These are phyloP conservation scores for Pomatorhinus ruficollis DNA, from an alignment of 2,113 vertebrate genomes.

Conservation along the genomic window DNA sequence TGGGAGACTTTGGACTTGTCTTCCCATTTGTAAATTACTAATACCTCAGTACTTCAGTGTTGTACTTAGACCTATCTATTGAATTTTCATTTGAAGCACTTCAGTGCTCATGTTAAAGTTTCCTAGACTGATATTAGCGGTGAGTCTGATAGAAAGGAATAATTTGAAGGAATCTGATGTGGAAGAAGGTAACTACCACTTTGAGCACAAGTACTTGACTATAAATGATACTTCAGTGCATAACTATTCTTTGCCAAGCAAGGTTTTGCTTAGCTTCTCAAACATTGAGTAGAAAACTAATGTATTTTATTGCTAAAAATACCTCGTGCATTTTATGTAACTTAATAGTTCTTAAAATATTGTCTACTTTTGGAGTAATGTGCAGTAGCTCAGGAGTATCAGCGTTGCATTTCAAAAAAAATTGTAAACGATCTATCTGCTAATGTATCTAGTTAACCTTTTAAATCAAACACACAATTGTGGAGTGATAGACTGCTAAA, in stretches of 20 bases:
- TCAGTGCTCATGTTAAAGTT: neutral
- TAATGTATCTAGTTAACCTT: neutral
- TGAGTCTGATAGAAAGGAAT: neutral
- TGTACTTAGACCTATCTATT: neutral
- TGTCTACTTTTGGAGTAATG: neutral
- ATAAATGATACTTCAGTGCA: neutral
- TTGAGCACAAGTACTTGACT: neutral
- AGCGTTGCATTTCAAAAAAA: neutral
- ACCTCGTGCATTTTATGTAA: neutral
- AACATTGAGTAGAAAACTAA: neutral
- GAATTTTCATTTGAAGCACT: neutral
- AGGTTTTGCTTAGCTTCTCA: neutral
- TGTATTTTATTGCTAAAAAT: neutral
- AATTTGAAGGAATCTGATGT: neutral
- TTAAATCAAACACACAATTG: neutral
- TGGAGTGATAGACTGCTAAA: neutral
- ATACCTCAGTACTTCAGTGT: neutral
- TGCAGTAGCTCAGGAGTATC: neutral
- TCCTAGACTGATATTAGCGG: neutral
- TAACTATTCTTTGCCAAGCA: neutral
- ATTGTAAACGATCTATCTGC: neutral
- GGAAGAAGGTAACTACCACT: neutral
- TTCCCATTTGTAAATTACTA: neutral
- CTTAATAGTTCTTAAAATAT: neutral
- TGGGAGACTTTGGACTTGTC: neutral